phyloP scores from a whole-genome alignment of 2,888 invertebrate genomes.

The Tenthredo amoena region DNA sequence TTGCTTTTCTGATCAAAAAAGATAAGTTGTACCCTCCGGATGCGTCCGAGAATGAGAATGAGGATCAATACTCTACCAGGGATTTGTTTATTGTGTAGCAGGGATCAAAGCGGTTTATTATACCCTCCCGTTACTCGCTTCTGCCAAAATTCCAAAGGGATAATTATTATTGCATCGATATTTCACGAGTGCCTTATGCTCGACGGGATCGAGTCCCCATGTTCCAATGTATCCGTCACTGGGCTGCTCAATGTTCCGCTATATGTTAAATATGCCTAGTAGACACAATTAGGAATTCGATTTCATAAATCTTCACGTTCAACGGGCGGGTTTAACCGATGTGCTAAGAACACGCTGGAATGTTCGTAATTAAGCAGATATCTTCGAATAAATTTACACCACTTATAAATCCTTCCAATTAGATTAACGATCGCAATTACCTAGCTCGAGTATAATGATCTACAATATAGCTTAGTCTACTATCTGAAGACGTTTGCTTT shows the following conservation, averaged over 20 bases:
- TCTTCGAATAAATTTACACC: constrained; percentile 72
- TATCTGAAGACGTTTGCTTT: not conserved
- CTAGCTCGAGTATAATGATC: constrained; percentile 53
- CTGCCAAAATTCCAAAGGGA: constrained; percentile 16
- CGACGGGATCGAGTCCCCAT: not conserved
- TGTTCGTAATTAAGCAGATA: constrained; percentile 71
- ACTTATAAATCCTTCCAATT: constrained; percentile 72
- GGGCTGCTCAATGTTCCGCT: not conserved
- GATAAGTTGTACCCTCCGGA: constrained; percentile 13
- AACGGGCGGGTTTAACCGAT: not conserved
- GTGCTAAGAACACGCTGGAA: constrained; percentile 65
- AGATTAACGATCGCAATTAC: constrained; percentile 74
- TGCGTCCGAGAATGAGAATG: constrained; percentile 16
- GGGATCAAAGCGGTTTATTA: constrained; percentile 36
- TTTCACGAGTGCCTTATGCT: not conserved
- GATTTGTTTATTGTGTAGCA: constrained; percentile 38
- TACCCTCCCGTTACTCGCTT: not conserved
- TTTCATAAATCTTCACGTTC: constrained; percentile 41
- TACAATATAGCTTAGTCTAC: constrained; percentile 32
- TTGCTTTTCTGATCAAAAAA: constrained; percentile 37
- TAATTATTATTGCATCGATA: not conserved
- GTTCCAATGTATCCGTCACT: not conserved
- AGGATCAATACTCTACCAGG: constrained; percentile 33
- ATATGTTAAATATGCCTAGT: not conserved
- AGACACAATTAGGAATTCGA: constrained; percentile 43